phyloP scores from a whole-genome alignment of 2,113 vertebrate species.

The Saimiri boliviensis region DNA sequence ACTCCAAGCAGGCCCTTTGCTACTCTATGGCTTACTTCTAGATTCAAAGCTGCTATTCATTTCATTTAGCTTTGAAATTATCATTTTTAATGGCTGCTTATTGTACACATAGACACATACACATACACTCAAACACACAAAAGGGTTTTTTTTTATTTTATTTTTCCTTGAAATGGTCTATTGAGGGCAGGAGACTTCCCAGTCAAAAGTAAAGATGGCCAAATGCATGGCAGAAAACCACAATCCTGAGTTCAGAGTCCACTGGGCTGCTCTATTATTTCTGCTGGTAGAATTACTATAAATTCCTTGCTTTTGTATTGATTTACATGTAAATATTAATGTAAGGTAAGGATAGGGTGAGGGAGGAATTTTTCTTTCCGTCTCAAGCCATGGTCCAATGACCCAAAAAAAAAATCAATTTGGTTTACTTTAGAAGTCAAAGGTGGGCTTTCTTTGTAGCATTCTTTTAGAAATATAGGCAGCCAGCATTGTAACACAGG shows the following conservation, averaged over 20 bases:
- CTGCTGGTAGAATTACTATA: slow-evolving; percentile 40
- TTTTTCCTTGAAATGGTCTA: neutral
- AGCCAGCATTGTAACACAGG: neutral
- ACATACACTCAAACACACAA: neutral
- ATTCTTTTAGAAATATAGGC: slow-evolving; percentile 18
- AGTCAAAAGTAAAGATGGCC: neutral
- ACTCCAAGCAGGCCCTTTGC: neutral
- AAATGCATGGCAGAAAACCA: neutral
- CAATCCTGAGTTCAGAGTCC: neutral
- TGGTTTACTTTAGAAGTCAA: slow-evolving; percentile 40
- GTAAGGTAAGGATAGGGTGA: neutral
- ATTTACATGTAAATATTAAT: slow-evolving; percentile 60
- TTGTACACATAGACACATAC: neutral
- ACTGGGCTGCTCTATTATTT: neutral
- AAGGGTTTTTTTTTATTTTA: neutral
- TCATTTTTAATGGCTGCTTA: neutral
- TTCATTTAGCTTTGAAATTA: neutral
- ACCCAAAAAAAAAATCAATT: slow-evolving; percentile 17
- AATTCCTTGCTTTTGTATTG: slow-evolving; percentile 54
- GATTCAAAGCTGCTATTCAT: neutral
- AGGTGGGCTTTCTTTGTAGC: neutral
- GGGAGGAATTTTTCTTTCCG: neutral
- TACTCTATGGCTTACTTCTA: neutral
- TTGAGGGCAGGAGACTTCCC: neutral
- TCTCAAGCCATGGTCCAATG: slow-evolving; percentile 27